Evolutionary conservation across 1,140 invertebrate species (phyloP), one percentile per base, ranked within the genome.

Genomic region (Streblospio benedicti): DNA sequence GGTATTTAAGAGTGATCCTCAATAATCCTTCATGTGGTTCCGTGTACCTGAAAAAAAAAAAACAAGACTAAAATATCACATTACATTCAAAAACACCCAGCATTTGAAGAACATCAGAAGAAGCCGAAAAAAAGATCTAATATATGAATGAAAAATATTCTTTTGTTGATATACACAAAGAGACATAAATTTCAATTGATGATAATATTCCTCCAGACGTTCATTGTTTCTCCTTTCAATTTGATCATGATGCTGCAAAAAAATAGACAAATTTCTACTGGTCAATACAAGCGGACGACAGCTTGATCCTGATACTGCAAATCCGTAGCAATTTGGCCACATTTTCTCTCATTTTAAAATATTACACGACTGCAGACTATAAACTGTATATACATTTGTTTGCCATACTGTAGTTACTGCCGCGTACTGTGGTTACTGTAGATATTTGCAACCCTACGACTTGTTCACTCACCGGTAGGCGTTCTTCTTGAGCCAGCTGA

Each of bases 401-500:
- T 18, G 12, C 18, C 18, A 12, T 12, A 12, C 38, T 12, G 38
- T 12, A 18, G 18, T 41, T 41, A 12, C 38, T 12, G 18, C 12
- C 18, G 12, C 12, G 38, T 41, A 12, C 12, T 12, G 12, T 41
- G 18, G 12, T 41, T 18, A 41, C 38, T 41, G 12, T 41, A 18
- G 18, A 18, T 18, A 41, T 35, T 49, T 12, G 9, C 9, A 12
- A 20, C 9, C 9, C 14, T 12, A 23, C 23, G 9, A 12, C 47
- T 23, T 53, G 25, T 35, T 9, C 23, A 43, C 69, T 67, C 65
- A 79, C 75, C 54, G 70, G 61, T 72, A 73, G 9, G 69, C 68
- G 49, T 68, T 65, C 30, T 57, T 63, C 18, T 62, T 64, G 5
- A 80, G 65, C 59, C 63, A 77, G 5, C 70, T 77, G 27, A 82